Evolutionary conservation across 1,140 invertebrate species (phyloP).

Genomic region (Atta texana): DNA sequence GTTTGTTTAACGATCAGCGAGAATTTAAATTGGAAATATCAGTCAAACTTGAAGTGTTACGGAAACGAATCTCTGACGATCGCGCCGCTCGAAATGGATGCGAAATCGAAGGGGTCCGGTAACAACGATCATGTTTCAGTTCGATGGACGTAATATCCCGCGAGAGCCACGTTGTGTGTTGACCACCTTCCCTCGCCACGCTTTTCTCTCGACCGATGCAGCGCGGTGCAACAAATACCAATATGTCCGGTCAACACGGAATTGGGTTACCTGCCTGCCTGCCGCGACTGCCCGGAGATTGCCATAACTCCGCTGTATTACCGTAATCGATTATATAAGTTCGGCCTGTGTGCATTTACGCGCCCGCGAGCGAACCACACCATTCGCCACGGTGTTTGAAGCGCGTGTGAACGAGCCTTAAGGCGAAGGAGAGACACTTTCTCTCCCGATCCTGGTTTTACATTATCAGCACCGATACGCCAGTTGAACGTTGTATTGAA

Average conservation of each 20-base stretch:
- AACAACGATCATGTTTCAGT: constrained; percentile 49
- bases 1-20: not conserved
- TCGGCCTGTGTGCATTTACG: constrained; percentile 58
- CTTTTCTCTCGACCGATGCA: constrained; percentile 37
- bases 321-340: constrained; percentile 70
- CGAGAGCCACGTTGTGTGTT: not conserved
- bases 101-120: constrained; percentile 23
- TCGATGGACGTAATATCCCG: constrained; percentile 43
- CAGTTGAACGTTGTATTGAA: constrained; percentile 19
- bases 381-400: constrained; percentile 56
- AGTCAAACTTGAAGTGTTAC: not conserved
- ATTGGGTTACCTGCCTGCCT: constrained; percentile 61
- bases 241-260: constrained; percentile 61
- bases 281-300: constrained; percentile 52
- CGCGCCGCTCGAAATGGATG: constrained; percentile 5
- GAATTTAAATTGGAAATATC: constrained; percentile 26
- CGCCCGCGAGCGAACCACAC: constrained; percentile 48
- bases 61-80: constrained; percentile 18
- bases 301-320: constrained; percentile 65
- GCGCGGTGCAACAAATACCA: not conserved
- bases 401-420: constrained; percentile 65
- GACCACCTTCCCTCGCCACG: constrained; percentile 17
- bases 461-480: constrained; percentile 35
- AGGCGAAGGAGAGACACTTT: constrained; percentile 58
- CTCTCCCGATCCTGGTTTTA: constrained; percentile 42